These are phyloP conservation scores for Corvus hawaiiensis DNA, from an alignment of 2,113 vertebrate genomes.

Conservation along the genomic window DNA sequence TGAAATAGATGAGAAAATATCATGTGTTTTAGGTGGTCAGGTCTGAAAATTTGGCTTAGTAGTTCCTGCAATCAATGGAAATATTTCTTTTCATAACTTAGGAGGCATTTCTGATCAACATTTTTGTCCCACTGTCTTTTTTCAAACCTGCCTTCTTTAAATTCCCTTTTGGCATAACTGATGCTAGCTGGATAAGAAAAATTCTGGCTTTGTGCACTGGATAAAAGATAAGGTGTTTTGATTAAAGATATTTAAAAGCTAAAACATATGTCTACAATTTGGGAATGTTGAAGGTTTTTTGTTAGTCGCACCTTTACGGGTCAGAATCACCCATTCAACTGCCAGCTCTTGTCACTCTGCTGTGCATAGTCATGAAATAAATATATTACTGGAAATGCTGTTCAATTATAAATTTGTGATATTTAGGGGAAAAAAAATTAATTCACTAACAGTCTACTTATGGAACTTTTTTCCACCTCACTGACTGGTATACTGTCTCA, in stretches of 20 bases:
- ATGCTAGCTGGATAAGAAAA: not conserved
- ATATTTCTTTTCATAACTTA: not conserved
- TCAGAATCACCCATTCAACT: not conserved
- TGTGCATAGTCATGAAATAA: not conserved
- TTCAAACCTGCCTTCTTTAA: not conserved
- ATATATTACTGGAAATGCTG: not conserved
- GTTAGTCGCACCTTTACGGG: not conserved
- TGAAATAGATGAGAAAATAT: not conserved
- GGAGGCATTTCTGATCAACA: not conserved
- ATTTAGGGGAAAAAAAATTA: not conserved
- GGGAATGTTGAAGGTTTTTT: not conserved
- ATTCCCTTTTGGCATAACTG: not conserved
- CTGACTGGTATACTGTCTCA: not conserved
- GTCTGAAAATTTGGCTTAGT: not conserved
- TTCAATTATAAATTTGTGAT: not conserved
- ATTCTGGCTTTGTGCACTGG: not conserved
- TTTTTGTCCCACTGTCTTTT: not conserved
- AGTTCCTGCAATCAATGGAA: not conserved
- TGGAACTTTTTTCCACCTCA: not conserved
- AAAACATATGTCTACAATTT: not conserved
- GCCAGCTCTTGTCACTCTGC: not conserved
- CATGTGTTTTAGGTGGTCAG: not conserved
- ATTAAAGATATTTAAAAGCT: not conserved
- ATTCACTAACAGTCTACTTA: not conserved
- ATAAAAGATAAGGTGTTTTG: not conserved